Conservation (phyloP, 1,140 invertebrate species). For the Orchesella cincta region DNA sequence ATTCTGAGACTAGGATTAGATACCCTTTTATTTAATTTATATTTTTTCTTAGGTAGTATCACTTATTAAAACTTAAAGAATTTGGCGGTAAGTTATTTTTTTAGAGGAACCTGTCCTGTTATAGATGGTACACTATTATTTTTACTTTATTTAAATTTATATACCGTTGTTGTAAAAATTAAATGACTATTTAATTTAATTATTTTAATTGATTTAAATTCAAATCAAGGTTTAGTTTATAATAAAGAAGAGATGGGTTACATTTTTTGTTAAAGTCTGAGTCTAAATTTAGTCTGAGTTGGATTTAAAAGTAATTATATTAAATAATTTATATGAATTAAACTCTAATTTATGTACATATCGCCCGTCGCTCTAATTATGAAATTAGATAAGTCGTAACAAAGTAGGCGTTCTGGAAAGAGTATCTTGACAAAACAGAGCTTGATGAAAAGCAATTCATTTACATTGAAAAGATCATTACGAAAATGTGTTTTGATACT, state of each 20-base stretch:
- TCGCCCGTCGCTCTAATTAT: conserved; percentile 68
- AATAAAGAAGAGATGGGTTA: conserved; percentile 61
- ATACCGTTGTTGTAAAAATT: conserved; percentile 62
- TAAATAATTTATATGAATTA: conserved; percentile 50
- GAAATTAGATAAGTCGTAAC: conserved; percentile 70
- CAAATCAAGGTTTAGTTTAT: conserved; percentile 65
- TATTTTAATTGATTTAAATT: conserved; percentile 59
- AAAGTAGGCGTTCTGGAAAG: conserved; percentile 71
- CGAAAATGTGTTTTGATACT: conserved; percentile 57
- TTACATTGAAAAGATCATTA: conserved; percentile 61
- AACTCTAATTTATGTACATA: conserved; percentile 64
- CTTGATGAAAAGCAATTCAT: conserved; percentile 60
- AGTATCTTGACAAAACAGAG: conserved; percentile 64
- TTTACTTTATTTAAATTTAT: conserved; percentile 61
- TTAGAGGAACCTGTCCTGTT: conserved; percentile 64
- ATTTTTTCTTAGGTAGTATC: conserved; percentile 57
- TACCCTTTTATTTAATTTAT: conserved; percentile 64
- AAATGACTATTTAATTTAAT: conserved; percentile 60
- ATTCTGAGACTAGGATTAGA: conserved; percentile 65
- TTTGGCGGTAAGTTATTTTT: conserved; percentile 63
- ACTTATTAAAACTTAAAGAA: conserved; percentile 62
- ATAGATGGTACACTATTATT: conserved; percentile 63
- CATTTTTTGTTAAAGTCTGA: no score
- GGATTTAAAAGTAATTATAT: conserved; percentile 62
- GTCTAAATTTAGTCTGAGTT: conserved; percentile 55